phyloP scores from a whole-genome alignment of 2,113 vertebrate species.

The Hydrochoerus hydrochaeris region DNA sequence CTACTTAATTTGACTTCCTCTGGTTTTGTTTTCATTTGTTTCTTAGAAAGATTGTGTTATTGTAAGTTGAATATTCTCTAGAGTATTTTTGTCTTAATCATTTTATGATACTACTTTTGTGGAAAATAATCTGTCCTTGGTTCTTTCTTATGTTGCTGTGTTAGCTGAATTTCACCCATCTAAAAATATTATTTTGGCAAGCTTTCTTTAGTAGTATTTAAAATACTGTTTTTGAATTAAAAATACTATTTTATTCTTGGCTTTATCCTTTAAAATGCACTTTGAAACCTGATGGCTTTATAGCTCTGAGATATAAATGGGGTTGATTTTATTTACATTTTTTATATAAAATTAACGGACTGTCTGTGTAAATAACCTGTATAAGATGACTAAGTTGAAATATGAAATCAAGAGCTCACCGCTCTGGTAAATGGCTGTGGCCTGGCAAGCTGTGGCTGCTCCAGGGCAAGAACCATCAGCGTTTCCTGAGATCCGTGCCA shows the following conservation, averaged over 20 bases:
- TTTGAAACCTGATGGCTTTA: background rate
- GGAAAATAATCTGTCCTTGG: background rate
- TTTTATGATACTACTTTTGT: background rate
- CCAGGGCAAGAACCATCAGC: too few species aligned
- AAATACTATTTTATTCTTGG: background rate
- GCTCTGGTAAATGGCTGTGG: too few species aligned
- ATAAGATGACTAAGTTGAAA: background rate
- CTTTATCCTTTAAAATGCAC: slow-evolving; percentile 2
- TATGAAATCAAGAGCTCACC: slow-evolving; percentile 14
- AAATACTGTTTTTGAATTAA: slow-evolving; percentile 34
- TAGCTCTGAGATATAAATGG: background rate
- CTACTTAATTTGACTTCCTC: slow-evolving; percentile 29
- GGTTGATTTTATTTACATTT: slow-evolving; percentile 33
- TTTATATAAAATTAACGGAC: slow-evolving; percentile 21
- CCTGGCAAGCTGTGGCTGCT: too few species aligned
- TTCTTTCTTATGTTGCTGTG: slow-evolving; percentile 8
- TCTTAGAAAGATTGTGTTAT: slow-evolving; percentile 16
- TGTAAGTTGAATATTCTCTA: slow-evolving; percentile 15
- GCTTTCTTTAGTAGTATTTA: background rate
- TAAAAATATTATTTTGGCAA: background rate
- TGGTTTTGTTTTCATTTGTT: slow-evolving; percentile 51
- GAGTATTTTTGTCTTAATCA: background rate
- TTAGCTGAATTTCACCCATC: background rate
- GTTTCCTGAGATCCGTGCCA: too few species aligned
- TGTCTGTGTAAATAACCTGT: background rate